Conservation (phyloP, 2,113 vertebrate species). For the Thunnus thynnus region DNA sequence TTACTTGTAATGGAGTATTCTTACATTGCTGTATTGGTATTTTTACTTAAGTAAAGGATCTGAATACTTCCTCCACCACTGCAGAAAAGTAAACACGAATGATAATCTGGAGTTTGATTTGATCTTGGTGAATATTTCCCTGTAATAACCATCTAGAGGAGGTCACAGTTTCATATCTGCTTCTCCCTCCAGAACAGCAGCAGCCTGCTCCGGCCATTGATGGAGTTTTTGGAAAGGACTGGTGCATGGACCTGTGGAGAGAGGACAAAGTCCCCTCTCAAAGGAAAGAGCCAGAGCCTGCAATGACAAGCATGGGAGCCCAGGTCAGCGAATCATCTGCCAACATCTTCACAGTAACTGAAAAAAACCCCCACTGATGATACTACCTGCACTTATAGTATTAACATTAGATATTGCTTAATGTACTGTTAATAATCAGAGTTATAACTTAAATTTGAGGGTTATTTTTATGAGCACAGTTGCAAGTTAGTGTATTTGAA, state of each 20-base stretch:
- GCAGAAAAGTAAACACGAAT: neutral
- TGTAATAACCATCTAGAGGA: neutral
- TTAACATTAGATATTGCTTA: too few relatives aligned
- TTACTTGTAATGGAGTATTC: too few relatives aligned
- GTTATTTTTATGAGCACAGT: too few relatives aligned
- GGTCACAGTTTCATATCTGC: constrained; percentile 5
- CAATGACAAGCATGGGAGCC: constrained; percentile 64
- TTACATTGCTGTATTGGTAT: too few relatives aligned
- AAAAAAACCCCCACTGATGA: too few relatives aligned
- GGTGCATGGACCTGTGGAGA: constrained; percentile 86
- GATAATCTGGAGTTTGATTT: neutral
- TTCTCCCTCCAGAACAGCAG: constrained; percentile 64
- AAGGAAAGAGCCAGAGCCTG: constrained; percentile 56
- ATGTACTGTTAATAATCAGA: too few relatives aligned
- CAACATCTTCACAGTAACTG: neutral
- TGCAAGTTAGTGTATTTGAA: too few relatives aligned
- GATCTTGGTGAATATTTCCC: neutral
- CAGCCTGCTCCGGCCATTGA: constrained; percentile 76
- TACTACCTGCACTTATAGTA: too few relatives aligned
- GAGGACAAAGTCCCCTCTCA: constrained; percentile 70
- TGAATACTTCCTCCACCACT: too few relatives aligned
- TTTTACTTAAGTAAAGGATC: too few relatives aligned
- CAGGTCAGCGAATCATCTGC: constrained; percentile 45
- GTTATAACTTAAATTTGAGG: too few relatives aligned
- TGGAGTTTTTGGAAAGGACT: constrained; percentile 85